Conservation (phyloP, 2,888 invertebrate genomes). For the Thymelicus acteon region DNA sequence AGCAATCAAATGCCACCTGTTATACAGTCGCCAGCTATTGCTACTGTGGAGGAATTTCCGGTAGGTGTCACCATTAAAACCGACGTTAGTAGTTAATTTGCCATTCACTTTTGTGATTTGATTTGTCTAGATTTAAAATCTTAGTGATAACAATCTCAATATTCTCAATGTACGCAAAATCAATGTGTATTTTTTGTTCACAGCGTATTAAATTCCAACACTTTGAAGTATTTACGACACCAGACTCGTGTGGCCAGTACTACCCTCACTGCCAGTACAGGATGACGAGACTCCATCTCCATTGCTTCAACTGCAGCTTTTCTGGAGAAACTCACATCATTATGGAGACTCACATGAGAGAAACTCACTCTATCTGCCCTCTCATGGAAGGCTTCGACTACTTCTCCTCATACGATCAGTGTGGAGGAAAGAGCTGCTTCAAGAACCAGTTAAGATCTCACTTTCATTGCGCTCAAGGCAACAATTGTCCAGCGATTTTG, state of each 20-base stretch:
- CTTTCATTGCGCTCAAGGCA: slow-evolving; percentile 80
- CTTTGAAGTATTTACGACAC: slow-evolving; percentile 85
- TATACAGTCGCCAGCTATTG: slow-evolving; percentile 70
- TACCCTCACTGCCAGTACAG: slow-evolving; percentile 90
- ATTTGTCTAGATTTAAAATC: slow-evolving; percentile 27
- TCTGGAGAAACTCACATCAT: slow-evolving; percentile 91
- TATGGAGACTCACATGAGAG: slow-evolving; percentile 92
- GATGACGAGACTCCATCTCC: slow-evolving; percentile 90
- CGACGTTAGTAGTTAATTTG: slow-evolving; percentile 16
- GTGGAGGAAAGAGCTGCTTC: slow-evolving; percentile 79
- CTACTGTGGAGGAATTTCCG: slow-evolving; percentile 78
- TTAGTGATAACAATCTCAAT: slow-evolving; percentile 2
- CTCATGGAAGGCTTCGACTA: slow-evolving; percentile 94
- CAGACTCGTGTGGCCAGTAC: slow-evolving; percentile 86
- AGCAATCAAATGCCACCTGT: slow-evolving; percentile 76
- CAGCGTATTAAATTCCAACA: slow-evolving; percentile 86
- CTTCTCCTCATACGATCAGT: slow-evolving; percentile 85
- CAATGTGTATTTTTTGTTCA: slow-evolving; percentile 34
- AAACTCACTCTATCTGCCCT: slow-evolving; percentile 93
- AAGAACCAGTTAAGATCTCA: slow-evolving; percentile 78
- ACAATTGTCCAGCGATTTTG: slow-evolving; percentile 77
- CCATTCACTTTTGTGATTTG: slow-evolving; percentile 23
- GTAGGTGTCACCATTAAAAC: slow-evolving; percentile 58
- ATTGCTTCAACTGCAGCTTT: slow-evolving; percentile 95
- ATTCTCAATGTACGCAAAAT: background rate